phyloP scores from a whole-genome alignment of 1,140 invertebrate species.

The Papilio machaon region DNA sequence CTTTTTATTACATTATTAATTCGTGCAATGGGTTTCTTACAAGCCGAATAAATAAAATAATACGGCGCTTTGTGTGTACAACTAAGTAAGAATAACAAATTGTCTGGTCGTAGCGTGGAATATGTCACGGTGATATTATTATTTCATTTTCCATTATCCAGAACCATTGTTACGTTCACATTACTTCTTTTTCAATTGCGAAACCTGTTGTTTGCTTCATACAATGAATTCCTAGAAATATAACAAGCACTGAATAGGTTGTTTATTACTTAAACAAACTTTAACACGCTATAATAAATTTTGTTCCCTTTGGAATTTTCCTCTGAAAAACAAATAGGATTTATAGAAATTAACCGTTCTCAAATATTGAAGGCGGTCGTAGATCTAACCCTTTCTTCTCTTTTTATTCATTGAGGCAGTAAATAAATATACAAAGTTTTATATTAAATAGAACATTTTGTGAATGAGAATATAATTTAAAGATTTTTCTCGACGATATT shows the following conservation, averaged over 20 bases:
- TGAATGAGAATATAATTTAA: slow-evolving; percentile 10
- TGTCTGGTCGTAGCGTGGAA: slow-evolving; percentile 16
- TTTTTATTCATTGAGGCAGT: background rate
- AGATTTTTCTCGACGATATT: slow-evolving; percentile 1
- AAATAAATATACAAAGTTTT: slow-evolving; percentile 10
- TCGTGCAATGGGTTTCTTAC: background rate
- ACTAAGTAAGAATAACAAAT: slow-evolving; percentile 30
- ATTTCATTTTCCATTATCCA: slow-evolving; percentile 27
- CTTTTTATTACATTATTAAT: background rate
- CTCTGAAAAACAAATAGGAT: background rate
- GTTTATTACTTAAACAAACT: background rate
- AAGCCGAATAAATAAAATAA: slow-evolving; percentile 23
- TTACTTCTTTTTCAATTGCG: slow-evolving; percentile 35
- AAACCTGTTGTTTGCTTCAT: slow-evolving; percentile 24
- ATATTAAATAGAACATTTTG: background rate
- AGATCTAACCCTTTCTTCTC: slow-evolving; percentile 15
- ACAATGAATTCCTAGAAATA: slow-evolving; percentile 28
- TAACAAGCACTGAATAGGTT: background rate
- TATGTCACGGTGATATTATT: slow-evolving; percentile 25
- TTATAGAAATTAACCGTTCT: slow-evolving; percentile 3
- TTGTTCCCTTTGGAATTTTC: background rate
- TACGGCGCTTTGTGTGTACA: background rate
- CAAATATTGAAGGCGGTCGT: slow-evolving; percentile 18
- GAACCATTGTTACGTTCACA: slow-evolving; percentile 32
- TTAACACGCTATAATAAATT: background rate